These are phyloP conservation scores for Charaxes varanes DNA, from an alignment of 1,140 invertebrate species.

Conservation along the genomic window DNA sequence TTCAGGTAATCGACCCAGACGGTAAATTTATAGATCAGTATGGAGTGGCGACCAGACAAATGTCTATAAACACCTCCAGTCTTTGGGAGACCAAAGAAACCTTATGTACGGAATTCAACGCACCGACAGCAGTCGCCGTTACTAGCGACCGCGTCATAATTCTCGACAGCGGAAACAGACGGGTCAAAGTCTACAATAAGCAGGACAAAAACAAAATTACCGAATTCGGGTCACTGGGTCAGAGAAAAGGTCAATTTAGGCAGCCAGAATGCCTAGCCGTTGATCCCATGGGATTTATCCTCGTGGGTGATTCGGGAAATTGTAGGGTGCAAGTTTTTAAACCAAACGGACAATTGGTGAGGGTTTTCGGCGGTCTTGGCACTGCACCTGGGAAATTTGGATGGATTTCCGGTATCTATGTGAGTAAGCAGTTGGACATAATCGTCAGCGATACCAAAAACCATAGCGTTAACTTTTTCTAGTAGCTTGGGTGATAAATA, in stretches of 20 bases:
- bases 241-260: conserved; percentile 78
- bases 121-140: conserved; percentile 81
- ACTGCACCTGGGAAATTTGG: conserved; percentile 78
- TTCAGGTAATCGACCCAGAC: conserved; percentile 64
- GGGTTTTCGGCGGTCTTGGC: conserved; percentile 78
- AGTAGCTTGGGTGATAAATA: conserved; percentile 28
- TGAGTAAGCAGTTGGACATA: conserved; percentile 79
- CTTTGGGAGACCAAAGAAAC: conserved; percentile 48
- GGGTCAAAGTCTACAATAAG: conserved; percentile 77
- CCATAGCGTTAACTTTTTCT: conserved; percentile 82
- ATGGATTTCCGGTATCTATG: conserved; percentile 81
- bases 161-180: conserved; percentile 79
- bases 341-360: conserved; percentile 77
- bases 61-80: conserved; percentile 27
- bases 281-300: conserved; percentile 81
- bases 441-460: conserved; percentile 83
- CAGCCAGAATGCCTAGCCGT: conserved; percentile 81
- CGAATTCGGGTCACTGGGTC: conserved; percentile 77
- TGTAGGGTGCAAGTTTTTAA: conserved; percentile 84
- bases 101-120: conserved; percentile 76
- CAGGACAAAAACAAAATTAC: conserved; percentile 67
- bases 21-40: conserved; percentile 66
- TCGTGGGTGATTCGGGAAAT: conserved; percentile 87
- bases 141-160: conserved; percentile 73
- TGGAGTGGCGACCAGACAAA: conserved; percentile 49